phyloP scores from a whole-genome alignment of 2,797 vertebrate species.

The Phalanger gymnotis region DNA sequence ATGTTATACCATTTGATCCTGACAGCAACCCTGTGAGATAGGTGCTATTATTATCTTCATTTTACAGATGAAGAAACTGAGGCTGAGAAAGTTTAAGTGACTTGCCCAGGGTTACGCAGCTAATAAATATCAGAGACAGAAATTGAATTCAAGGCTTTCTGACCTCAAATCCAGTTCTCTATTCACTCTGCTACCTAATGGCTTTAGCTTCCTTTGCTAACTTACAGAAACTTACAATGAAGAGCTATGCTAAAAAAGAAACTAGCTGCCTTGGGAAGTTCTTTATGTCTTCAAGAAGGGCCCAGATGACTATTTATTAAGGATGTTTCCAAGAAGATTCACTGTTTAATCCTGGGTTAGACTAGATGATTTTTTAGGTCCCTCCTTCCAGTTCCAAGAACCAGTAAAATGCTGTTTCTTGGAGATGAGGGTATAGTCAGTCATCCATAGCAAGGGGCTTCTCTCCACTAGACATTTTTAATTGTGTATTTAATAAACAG shows the following conservation, averaged over 20 bases:
- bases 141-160: not conserved
- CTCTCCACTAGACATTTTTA: not conserved
- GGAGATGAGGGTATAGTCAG: not conserved
- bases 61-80: not conserved
- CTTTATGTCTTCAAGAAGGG: not conserved
- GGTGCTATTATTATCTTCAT: not conserved
- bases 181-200: not conserved
- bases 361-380: not conserved
- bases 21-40: not conserved
- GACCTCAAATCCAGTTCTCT: not conserved
- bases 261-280: not conserved
- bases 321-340: not conserved
- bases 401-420: not conserved
- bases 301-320: not conserved
- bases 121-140: not conserved
- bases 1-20: not conserved
- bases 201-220: not conserved
- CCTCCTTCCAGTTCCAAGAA: not conserved
- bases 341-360: not conserved
- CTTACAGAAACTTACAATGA: not conserved
- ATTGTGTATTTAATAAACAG: conserved; percentile 16
- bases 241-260: not conserved
- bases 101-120: not conserved
- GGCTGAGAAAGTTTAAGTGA: not conserved
- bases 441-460: not conserved